Conservation (phyloP, 2,797 vertebrate species). For the Enteromius unitaeniatus region DNA sequence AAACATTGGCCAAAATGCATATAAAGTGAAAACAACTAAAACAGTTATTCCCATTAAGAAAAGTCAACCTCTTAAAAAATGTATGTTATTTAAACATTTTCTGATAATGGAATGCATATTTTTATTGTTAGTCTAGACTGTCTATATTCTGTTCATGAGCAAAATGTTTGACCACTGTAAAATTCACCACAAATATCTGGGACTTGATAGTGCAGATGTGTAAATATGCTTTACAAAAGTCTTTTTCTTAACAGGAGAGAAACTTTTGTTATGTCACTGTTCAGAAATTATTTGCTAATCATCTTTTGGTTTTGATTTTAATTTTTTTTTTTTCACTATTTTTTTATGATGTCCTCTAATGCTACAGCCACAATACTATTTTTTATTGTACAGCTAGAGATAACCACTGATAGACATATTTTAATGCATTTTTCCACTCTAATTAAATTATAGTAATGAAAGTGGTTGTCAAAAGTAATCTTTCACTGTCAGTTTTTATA, state of each 20-base stretch:
- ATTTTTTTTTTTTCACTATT: neutral
- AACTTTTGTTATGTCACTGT: neutral
- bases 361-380: slow-evolving; percentile 13
- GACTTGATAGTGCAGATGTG: slow-evolving; percentile 21
- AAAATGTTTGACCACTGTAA: slow-evolving; percentile 45
- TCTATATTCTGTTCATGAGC: slow-evolving; percentile 5
- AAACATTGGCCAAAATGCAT: slow-evolving; percentile 22
- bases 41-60: slow-evolving; percentile 8
- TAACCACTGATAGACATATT: slow-evolving; percentile 39
- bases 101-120: slow-evolving; percentile 3
- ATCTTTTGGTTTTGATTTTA: neutral
- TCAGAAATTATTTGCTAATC: neutral
- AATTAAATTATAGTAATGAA: slow-evolving; percentile 23
- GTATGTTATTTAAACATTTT: slow-evolving; percentile 31
- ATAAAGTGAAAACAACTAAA: slow-evolving; percentile 1
- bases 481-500: slow-evolving; percentile 11
- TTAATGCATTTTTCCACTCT: neutral
- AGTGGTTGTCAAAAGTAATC: slow-evolving; percentile 27
- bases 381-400: slow-evolving; percentile 30
- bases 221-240: slow-evolving; percentile 2
- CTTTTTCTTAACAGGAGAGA: neutral
- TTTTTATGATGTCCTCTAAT: slow-evolving; percentile 8
- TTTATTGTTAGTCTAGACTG: slow-evolving; percentile 18
- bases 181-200: slow-evolving; percentile 9
- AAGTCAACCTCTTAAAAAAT: slow-evolving; percentile 2